Percentiles rank a stretch among this genome's conserved stretches.
Evolutionary conservation across 1,140 invertebrate species (phyloP).

Genomic region (Zaprionus nigranus): DNA sequence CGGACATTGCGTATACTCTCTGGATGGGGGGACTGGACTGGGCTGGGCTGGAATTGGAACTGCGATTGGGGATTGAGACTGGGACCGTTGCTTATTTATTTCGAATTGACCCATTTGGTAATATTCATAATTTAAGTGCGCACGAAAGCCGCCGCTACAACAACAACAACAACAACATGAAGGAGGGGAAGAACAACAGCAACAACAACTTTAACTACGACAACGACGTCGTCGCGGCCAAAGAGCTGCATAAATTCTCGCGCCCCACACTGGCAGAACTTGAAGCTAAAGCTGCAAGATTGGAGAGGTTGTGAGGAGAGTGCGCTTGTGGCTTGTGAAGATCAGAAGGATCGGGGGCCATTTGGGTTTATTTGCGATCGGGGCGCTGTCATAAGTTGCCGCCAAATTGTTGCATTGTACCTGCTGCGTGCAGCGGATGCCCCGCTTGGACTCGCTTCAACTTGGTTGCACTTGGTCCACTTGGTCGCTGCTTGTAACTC

Average conservation of each 20-base stretch:
- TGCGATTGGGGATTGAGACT: constrained; percentile 7
- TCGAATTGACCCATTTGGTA: constrained; percentile 83
- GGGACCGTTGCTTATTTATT: constrained; percentile 79
- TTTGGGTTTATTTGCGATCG: constrained; percentile 76
- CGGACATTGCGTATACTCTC: neutral
- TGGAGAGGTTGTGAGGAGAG: neutral
- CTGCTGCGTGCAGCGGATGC: constrained; percentile 63
- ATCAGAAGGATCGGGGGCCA: constrained; percentile 29
- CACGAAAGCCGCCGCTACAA: constrained; percentile 66
- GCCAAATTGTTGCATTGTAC: constrained; percentile 83
- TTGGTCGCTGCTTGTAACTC: constrained; percentile 65
- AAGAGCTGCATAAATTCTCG: constrained; percentile 77
- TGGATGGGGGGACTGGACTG: neutral
- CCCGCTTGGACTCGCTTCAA: constrained; percentile 34
- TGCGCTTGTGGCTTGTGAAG: neutral
- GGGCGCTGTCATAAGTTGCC: constrained; percentile 75
- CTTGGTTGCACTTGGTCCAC: neutral
- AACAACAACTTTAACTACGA: constrained; percentile 26
- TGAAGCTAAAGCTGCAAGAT: constrained; percentile 8
- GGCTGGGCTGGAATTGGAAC: constrained; percentile 8
- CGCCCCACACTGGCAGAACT: constrained; percentile 46
- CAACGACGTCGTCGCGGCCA: constrained; percentile 34
- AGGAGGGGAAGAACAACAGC: constrained; percentile 19
- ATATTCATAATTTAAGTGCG: constrained; percentile 82
- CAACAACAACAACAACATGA: constrained; percentile 24